Evolutionary conservation across 2,113 vertebrate genomes (phyloP), one percentile per base, ranked within the genome.

Genomic region (Brachypodius melanocephalos): DNA sequence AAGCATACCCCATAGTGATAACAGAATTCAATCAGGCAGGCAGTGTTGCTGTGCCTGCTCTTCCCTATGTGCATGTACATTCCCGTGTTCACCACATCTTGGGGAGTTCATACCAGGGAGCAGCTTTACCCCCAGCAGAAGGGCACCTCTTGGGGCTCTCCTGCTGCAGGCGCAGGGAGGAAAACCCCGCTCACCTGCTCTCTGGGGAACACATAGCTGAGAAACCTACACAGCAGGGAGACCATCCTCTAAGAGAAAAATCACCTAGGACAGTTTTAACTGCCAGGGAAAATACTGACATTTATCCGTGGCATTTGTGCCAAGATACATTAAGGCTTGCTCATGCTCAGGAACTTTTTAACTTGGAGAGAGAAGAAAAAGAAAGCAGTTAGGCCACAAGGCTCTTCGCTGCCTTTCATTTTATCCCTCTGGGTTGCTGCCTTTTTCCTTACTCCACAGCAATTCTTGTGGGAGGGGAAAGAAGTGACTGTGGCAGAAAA

Each of bases 51-150:
- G 54, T 1, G 1, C 58, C 67, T 55, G 32, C 32, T 48, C 29
- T 77, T 77, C 17, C 51, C 61, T 1, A 0, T 15, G 14, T 24
- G 46, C 54, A 43, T 0, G 0, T 26, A 32, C 0, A 3, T n/a
- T 87, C 24, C n/a, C 4, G 2, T 3, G 5, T 21, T 40, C 75
- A 75, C 52, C 49, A 43, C 9, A 25, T 42, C 45, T 12, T 9
- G 38, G 46, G 43, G 31, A 84, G 38, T 31, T 43, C 3, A 5
- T 19, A 29, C 42, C 19, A 26, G 46, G 19, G 34, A 66, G n/a
- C 52, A 55, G 36, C 34, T 88, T 75, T 32, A 63, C 9, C 14
- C 25, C 17, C 26, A 16, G 38, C 5, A 1, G 29, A 51, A 49
- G 13, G 20, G 59, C 34, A 93, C 32, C 26, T 74, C 59, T 63